A percentile compares a stretch with the other conserved stretches of the same genome.
These are phyloP conservation scores for Microchrysa polita DNA, from an alignment of 2,888 invertebrate species.

Conservation along the genomic window DNA sequence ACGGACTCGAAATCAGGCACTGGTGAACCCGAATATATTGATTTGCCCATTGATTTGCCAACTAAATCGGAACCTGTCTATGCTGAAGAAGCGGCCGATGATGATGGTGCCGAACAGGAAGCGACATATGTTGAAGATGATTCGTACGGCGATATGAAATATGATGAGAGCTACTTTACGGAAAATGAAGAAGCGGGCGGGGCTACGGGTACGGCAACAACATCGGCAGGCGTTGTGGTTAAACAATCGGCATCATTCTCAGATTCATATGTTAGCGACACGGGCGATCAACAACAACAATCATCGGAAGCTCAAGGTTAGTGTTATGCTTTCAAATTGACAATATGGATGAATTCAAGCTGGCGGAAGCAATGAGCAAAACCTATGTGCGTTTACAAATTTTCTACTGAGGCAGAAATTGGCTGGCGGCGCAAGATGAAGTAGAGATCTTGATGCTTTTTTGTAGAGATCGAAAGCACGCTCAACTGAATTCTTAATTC, in stretches of 20 bases:
- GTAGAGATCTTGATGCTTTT: too few species aligned
- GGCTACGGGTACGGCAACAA: slow-evolving; percentile 59
- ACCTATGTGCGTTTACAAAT: neutral
- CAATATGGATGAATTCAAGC: slow-evolving; percentile 25
- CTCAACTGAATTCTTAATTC: too few species aligned
- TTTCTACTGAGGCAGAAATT: too few species aligned
- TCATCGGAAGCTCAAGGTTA: slow-evolving; percentile 66
- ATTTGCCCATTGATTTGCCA: slow-evolving; percentile 66
- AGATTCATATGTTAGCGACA: slow-evolving; percentile 62
- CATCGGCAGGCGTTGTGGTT: slow-evolving; percentile 61
- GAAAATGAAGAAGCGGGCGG: slow-evolving; percentile 63
- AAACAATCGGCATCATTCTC: slow-evolving; percentile 58
- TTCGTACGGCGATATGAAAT: slow-evolving; percentile 72
- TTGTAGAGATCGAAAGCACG: too few species aligned
- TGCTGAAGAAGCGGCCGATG: slow-evolving; percentile 72
- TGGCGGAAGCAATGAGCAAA: slow-evolving; percentile 37
- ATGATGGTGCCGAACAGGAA: slow-evolving; percentile 72
- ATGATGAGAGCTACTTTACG: slow-evolving; percentile 65
- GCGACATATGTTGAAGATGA: slow-evolving; percentile 73
- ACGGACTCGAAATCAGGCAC: slow-evolving; percentile 53
- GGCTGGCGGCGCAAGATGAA: too few species aligned
- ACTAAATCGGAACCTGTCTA: slow-evolving; percentile 76
- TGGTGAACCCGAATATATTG: slow-evolving; percentile 64
- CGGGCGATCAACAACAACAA: slow-evolving; percentile 62
- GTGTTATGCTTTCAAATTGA: slow-evolving; percentile 53